Conservation (phyloP, 2,797 vertebrate species). For the Clamator glandarius region DNA sequence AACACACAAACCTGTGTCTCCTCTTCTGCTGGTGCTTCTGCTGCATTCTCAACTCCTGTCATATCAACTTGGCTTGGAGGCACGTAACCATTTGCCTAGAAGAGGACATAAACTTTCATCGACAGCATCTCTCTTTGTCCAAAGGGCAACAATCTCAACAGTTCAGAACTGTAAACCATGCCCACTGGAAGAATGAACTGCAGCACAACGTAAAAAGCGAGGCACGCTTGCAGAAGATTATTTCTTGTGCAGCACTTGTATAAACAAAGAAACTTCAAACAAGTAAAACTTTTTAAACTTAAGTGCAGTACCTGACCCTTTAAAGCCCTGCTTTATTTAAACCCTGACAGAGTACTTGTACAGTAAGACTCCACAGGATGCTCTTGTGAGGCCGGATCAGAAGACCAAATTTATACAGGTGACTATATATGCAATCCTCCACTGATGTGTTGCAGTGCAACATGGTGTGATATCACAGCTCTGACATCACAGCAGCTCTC, state of each 20-base stretch:
- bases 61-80: constrained; percentile 58
- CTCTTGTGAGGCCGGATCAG: background rate
- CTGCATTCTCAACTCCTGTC: constrained; percentile 55
- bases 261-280: background rate
- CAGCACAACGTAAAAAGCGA: background rate
- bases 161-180: background rate
- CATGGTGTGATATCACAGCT: background rate
- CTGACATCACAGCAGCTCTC: background rate
- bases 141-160: background rate
- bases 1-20: constrained; percentile 76
- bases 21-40: constrained; percentile 72
- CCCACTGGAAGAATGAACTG: background rate
- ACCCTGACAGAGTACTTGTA: background rate
- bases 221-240: background rate
- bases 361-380: background rate
- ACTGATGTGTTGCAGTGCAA: background rate
- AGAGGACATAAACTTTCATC: constrained; percentile 61
- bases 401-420: background rate
- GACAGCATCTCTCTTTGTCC: background rate
- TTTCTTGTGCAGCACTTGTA: background rate
- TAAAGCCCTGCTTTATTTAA: background rate
- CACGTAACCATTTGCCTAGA: constrained; percentile 72
- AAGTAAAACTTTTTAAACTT: background rate
- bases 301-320: background rate
- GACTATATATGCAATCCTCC: background rate